Evolutionary conservation across 2,888 invertebrate genomes (phyloP).

Genomic region (Bellardia bayeri): DNA sequence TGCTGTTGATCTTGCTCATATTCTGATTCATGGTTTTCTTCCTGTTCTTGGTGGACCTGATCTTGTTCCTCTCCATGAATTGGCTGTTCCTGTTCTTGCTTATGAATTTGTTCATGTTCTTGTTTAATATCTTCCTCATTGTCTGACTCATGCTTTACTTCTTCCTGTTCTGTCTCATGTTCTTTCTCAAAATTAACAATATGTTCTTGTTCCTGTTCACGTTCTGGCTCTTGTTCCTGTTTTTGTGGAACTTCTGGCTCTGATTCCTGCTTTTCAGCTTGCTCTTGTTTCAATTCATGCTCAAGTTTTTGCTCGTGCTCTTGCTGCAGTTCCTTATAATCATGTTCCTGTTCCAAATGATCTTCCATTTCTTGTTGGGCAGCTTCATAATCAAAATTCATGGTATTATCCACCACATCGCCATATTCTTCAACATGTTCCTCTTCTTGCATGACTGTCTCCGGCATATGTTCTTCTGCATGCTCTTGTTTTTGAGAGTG

Average conservation of each 20-base stretch:
- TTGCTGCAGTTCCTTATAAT: background rate
- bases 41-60: background rate
- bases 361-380: slow-evolving; percentile 68
- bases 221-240: background rate
- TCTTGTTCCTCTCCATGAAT: background rate
- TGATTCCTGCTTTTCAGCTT: background rate
- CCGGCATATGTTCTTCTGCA: background rate
- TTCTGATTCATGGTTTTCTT: slow-evolving; percentile 5
- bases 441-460: slow-evolving; percentile 23
- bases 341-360: background rate
- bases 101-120: background rate
- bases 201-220: background rate
- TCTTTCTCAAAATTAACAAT: background rate
- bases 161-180: slow-evolving; percentile 45
- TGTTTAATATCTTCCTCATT: background rate
- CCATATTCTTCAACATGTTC: slow-evolving; percentile 48
- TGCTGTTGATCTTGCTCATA: slow-evolving; percentile 45
- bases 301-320: background rate
- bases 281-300: background rate
- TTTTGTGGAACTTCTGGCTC: background rate
- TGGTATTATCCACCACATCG: slow-evolving; percentile 77
- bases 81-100: background rate
- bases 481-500: slow-evolving; percentile 19
- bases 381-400: slow-evolving; percentile 82
- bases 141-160: background rate